Evolutionary conservation across 2,113 vertebrate genomes (phyloP).

Genomic region (Rutilus rutilus): DNA sequence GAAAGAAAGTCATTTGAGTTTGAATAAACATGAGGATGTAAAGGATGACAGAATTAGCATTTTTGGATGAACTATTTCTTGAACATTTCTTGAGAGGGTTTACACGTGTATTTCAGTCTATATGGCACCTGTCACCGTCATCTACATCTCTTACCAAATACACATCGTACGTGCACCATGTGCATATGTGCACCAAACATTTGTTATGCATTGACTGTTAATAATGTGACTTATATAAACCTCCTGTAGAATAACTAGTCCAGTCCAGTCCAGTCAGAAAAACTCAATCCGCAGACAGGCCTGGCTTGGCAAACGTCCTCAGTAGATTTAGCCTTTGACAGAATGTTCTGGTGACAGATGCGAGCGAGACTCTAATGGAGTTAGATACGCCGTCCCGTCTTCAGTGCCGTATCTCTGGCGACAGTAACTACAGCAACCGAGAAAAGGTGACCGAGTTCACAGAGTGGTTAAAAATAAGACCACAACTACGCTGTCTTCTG

Average conservation of each 20-base stretch:
- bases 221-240: background rate
- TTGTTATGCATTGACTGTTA: background rate
- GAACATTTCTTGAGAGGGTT: background rate
- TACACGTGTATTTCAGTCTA: background rate
- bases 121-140: background rate
- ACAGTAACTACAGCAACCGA: constrained; percentile 14
- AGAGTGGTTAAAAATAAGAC: background rate
- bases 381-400: background rate
- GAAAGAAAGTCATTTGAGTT: background rate
- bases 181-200: too few relatives aligned
- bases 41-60: too few relatives aligned
- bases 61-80: background rate
- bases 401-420: background rate
- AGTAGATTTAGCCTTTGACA: background rate
- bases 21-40: background rate
- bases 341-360: constrained; percentile 13
- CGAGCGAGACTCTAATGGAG: background rate
- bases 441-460: constrained; percentile 1
- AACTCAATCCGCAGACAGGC: background rate
- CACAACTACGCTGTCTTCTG: background rate
- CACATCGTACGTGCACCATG: too few relatives aligned
- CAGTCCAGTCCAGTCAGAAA: background rate
- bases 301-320: background rate
- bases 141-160: background rate
- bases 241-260: background rate